phyloP scores from a whole-genome alignment of 1,140 invertebrate species.

The Cardiocondyla obscurior region DNA sequence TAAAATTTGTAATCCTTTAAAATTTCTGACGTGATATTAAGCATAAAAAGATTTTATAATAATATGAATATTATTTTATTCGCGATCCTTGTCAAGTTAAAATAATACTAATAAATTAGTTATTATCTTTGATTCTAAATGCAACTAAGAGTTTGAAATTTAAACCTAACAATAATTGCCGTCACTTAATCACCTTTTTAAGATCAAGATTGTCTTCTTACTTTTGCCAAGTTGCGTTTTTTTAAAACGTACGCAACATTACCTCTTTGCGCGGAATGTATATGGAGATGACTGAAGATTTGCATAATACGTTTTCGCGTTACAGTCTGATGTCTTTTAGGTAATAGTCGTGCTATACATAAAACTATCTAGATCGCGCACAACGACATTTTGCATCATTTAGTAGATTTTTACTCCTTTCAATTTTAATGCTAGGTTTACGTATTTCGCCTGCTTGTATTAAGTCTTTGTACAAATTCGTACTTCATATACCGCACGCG shows the following conservation, averaged over 20 bases:
- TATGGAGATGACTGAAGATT: constrained; percentile 27
- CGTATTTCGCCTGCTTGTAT: background rate
- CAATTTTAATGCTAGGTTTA: background rate
- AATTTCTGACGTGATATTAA: background rate
- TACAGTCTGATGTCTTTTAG: background rate
- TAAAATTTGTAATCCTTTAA: background rate
- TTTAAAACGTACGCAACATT: constrained; percentile 35
- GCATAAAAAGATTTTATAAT: background rate
- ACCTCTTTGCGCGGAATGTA: constrained; percentile 16
- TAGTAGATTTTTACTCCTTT: constrained; percentile 16
- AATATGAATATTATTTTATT: no score
- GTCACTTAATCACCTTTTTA: background rate
- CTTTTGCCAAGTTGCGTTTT: background rate
- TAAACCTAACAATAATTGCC: background rate
- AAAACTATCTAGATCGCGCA: background rate
- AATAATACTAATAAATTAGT: background rate
- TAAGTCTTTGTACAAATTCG: background rate
- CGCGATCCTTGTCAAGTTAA: background rate
- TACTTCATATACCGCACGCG: background rate
- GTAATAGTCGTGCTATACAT: background rate
- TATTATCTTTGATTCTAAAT: background rate
- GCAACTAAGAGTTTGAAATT: background rate
- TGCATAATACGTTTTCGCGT: constrained; percentile 33
- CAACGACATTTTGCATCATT: constrained; percentile 31
- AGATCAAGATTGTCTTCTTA: background rate